These are phyloP conservation scores for Morbakka virulenta DNA, from an alignment of 30 jellyfish, hydroid and myxozoan species.

Conservation along the genomic window DNA sequence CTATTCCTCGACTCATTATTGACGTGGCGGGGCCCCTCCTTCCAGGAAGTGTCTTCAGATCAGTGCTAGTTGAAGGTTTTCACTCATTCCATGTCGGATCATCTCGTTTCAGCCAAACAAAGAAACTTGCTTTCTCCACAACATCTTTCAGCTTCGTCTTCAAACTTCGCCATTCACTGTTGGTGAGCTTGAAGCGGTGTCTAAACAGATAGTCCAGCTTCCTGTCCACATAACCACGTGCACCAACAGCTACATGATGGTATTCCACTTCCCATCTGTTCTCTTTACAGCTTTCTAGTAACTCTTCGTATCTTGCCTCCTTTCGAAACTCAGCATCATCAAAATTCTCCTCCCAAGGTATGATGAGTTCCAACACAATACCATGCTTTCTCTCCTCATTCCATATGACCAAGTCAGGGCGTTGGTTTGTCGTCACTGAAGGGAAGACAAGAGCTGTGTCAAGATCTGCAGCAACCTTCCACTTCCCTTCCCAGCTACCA, in stretches of 20 bases:
- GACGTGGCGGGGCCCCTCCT: too few species aligned
- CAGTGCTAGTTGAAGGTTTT: too few species aligned
- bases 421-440: background rate
- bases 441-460: background rate
- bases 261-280: background rate
- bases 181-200: background rate
- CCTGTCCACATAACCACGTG: background rate
- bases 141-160: too few species aligned
- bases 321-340: background rate
- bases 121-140: too few species aligned
- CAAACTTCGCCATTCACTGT: too few species aligned
- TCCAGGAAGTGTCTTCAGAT: too few species aligned
- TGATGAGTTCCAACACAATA: background rate
- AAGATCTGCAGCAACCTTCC: background rate
- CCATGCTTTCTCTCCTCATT: background rate
- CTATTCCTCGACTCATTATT: too few species aligned
- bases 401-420: background rate
- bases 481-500: background rate
- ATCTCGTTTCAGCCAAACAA: too few species aligned
- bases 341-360: slow-evolving; percentile 4
- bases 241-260: background rate
- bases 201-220: background rate
- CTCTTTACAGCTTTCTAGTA: background rate
- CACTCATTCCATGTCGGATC: too few species aligned
- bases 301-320: background rate